Percentiles rank a stretch among this genome's conserved stretches.
Conservation (phyloP, 1,140 invertebrate genomes). For the Drosophila sturtevanti region DNA sequence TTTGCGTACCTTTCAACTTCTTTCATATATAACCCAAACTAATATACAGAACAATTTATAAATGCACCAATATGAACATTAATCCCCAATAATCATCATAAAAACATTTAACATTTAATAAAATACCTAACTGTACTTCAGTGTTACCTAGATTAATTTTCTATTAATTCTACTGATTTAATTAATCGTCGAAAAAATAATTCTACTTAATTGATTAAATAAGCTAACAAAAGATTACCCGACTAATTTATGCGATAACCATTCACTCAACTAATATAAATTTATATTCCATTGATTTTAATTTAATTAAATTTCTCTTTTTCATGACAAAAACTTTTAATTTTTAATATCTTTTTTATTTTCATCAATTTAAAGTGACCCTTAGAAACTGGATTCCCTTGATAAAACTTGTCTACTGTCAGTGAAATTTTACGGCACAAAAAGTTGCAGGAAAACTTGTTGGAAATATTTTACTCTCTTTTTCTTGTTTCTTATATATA, state of each 20-base stretch:
- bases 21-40: no score
- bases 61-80: no score
- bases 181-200: background rate
- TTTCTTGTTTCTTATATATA: background rate
- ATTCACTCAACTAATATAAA: background rate
- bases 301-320: background rate
- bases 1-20: no score
- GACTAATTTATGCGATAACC: background rate
- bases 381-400: background rate
- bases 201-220: background rate
- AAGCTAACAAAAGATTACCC: background rate
- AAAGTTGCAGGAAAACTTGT: slow-evolving; percentile 1
- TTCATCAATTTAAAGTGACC: background rate
- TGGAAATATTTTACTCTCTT: background rate
- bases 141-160: no score
- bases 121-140: no score
- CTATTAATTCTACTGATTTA: background rate
- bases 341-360: background rate
- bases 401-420: background rate
- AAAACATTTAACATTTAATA: no score
- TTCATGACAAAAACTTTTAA: background rate
- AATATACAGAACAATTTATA: no score
- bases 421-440: background rate
- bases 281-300: background rate
- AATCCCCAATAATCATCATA: no score